These are phyloP conservation scores for Ranitomeya imitator DNA, from an alignment of 2,113 vertebrate species.

Conservation along the genomic window DNA sequence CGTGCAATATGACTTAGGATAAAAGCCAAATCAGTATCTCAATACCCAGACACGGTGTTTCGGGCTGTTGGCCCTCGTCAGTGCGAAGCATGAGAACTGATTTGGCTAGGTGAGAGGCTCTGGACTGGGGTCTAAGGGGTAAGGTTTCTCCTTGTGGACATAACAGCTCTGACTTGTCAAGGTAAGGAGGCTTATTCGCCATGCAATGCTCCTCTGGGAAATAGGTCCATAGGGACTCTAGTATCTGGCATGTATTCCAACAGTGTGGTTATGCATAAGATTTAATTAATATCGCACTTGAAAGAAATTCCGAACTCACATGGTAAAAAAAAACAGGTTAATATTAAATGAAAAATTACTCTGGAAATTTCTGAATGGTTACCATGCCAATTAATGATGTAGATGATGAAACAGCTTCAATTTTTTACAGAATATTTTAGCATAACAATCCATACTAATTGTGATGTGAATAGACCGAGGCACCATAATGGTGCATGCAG, in stretches of 20 bases:
- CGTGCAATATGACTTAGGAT: too few species aligned
- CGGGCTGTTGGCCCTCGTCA: too few species aligned
- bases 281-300: not conserved
- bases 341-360: not conserved
- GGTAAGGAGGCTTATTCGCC: too few species aligned
- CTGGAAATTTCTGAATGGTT: conserved; percentile 13
- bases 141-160: too few species aligned
- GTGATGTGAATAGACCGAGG: not conserved
- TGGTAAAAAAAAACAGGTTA: conserved; percentile 12
- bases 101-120: too few species aligned
- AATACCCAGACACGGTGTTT: too few species aligned
- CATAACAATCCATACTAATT: conserved; percentile 35
- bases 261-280: not conserved
- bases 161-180: too few species aligned
- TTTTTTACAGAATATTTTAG: conserved; percentile 18
- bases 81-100: too few species aligned
- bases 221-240: not conserved
- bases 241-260: not conserved
- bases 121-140: too few species aligned
- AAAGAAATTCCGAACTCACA: not conserved
- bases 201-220: too few species aligned
- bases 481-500: not conserved
- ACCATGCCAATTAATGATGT: conserved; percentile 1
- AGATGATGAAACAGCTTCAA: conserved; percentile 12
- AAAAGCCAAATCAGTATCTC: too few species aligned